Evolutionary conservation across 2,888 invertebrate species (phyloP), one percentile per base, ranked within the genome.

Genomic region (Salticus scenicus): DNA sequence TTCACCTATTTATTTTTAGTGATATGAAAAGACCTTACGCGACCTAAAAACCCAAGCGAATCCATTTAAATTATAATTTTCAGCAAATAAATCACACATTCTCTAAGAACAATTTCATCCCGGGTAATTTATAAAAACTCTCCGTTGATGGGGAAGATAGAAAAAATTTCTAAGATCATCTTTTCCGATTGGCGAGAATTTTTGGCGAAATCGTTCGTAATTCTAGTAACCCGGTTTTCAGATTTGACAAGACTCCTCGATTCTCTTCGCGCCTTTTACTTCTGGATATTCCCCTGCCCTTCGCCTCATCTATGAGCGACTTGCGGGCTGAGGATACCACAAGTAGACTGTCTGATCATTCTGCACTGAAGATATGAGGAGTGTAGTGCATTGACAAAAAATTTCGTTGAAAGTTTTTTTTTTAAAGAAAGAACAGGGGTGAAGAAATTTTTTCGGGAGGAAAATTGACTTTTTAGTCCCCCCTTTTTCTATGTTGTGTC

Each of bases 261-360:
- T 57, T 57, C 57, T 4, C 57, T 57, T 57, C 57, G 57, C 57
- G 57, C 57, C 57, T 57, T n/a, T 57, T 24, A 57, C 57, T 57
- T 57, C 57, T 20, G 57, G 12, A 57, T 57, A 57, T 57, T 57
- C 10, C 57, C 24, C 57, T 57, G 57, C 20, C 57, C 57, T 24
- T 57, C 57, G 20, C 24, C 24, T 24, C 37, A 37, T n/a, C n/a
- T 12, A 47, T 47, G 47, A 47, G 47, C 47, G 47, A 47, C 4
- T 17, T 24, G 20, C 24, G 57, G 57, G 57, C 20, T 4, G 57
- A 5, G 57, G 24, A 57, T n/a, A 57, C 57, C 57, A 57, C 57
- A 57, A 20, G 24, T 24, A 24, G 57, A 5, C 17, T 20, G 57
- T 24, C 57, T 57, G 57, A 24, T 24, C 20, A 7, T 24, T 57